Conservation (phyloP, 2,113 vertebrate species). For the Gobiocypris rarus region DNA sequence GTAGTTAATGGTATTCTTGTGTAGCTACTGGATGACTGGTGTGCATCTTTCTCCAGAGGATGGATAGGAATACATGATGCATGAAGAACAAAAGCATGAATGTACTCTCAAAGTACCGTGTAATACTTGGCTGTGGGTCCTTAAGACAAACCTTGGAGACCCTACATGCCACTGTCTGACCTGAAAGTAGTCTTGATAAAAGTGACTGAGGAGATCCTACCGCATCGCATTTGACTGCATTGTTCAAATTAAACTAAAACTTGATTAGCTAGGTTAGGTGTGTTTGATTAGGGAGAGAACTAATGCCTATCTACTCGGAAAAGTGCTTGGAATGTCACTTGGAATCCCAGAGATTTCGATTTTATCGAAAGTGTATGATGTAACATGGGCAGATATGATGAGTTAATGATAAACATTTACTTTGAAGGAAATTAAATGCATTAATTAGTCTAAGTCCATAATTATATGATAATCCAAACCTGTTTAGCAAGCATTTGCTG, state of each 20-base stretch:
- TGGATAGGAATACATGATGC: conserved; percentile 57
- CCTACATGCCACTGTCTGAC: not conserved
- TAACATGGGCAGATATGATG: not conserved
- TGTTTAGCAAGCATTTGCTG: not conserved
- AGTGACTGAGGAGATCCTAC: not conserved
- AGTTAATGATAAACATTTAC: not conserved
- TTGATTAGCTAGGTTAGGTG: not conserved
- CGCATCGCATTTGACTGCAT: not conserved
- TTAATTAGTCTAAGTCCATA: not conserved
- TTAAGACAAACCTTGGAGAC: conserved; percentile 59
- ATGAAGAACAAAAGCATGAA: conserved; percentile 62
- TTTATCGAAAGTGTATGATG: not conserved
- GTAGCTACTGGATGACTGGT: conserved; percentile 1
- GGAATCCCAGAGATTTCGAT: not conserved
- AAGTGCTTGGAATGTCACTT: not conserved
- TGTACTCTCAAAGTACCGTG: conserved; percentile 72
- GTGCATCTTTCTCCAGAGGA: conserved; percentile 52
- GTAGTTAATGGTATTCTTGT: conserved; percentile 34
- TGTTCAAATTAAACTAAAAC: not conserved
- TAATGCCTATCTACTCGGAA: not conserved
- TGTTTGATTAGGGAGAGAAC: conserved; percentile 5
- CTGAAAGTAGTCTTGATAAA: not conserved
- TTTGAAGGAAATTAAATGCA: not conserved
- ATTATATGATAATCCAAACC: not conserved
- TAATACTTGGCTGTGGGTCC: conserved; percentile 65